Percentiles rank a stretch among this genome's conserved stretches.
Conservation (phyloP, 2,113 vertebrate genomes). For the Entomyzon cyanotis region DNA sequence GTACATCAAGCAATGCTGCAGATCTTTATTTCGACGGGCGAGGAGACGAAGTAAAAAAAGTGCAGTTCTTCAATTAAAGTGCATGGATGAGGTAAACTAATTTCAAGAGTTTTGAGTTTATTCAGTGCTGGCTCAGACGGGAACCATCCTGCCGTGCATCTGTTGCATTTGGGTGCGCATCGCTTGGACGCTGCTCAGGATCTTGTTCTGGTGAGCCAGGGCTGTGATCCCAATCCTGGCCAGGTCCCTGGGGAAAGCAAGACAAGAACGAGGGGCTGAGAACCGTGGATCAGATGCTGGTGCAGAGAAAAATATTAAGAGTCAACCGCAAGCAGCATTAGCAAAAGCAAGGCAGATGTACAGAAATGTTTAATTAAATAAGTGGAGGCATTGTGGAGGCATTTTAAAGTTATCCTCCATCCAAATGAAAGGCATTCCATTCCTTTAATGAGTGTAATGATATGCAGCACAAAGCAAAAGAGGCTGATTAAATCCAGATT, state of each 20-base stretch:
- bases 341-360: conserved; percentile 68
- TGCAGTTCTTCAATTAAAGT: conserved; percentile 99
- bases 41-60: conserved; percentile 90
- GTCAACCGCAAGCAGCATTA: conserved; percentile 28
- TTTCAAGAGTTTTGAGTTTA: conserved; percentile 84
- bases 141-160: conserved; percentile 95
- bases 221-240: conserved; percentile 90
- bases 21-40: conserved; percentile 78
- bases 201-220: conserved; percentile 90
- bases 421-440: conserved; percentile 76
- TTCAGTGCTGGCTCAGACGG: conserved; percentile 87
- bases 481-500: conserved; percentile 81
- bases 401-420: conserved; percentile 56
- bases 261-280: not conserved
- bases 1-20: conserved; percentile 77
- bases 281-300: not conserved
- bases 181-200: conserved; percentile 90
- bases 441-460: conserved; percentile 70
- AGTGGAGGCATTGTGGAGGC: conserved; percentile 30
- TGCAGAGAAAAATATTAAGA: conserved; percentile 34
- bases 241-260: conserved; percentile 84
- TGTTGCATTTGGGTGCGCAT: conserved; percentile 97
- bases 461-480: conserved; percentile 75
- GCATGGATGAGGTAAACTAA: conserved; percentile 99
- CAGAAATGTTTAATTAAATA: conserved; percentile 68